Conservation (phyloP, 1,140 invertebrate genomes). For the Eurytemora carolleeae region DNA sequence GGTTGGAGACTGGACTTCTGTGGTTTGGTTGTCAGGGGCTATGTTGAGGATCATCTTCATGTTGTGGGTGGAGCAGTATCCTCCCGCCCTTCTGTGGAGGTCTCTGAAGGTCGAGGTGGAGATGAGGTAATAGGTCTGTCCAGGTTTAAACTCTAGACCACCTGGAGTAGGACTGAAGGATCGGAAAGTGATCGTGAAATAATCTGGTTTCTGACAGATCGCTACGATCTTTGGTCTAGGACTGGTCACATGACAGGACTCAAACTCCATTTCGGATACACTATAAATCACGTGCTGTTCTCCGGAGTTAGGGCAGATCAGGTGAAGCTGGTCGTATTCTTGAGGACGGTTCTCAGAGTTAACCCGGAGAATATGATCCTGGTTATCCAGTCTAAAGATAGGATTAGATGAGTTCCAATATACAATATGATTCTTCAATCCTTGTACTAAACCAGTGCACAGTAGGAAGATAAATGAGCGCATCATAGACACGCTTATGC, state of each 20-base stretch:
- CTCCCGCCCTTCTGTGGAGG: constrained; percentile 66
- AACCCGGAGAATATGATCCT: constrained; percentile 85
- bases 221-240: constrained; percentile 77
- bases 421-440: background rate
- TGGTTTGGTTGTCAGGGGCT: background rate
- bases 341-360: constrained; percentile 80
- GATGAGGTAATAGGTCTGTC: constrained; percentile 89
- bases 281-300: constrained; percentile 13
- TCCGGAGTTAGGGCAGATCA: constrained; percentile 77
- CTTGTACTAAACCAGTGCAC: too few relatives aligned
- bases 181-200: constrained; percentile 85
- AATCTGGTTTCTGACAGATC: constrained; percentile 82
- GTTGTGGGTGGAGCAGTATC: constrained; percentile 69
- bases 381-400: constrained; percentile 92
- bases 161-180: constrained; percentile 86
- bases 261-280: constrained; percentile 76
- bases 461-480: too few relatives aligned
- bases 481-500: too few relatives aligned
- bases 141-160: constrained; percentile 76
- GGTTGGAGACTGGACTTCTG: background rate
- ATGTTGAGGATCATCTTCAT: constrained; percentile 93
- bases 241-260: constrained; percentile 83
- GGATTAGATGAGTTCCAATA: constrained; percentile 27
- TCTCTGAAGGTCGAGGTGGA: constrained; percentile 77
- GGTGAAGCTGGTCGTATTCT: constrained; percentile 86